These are phyloP conservation scores for Monomorium pharaonis DNA, from an alignment of 1,140 invertebrate genomes.

Conservation along the genomic window DNA sequence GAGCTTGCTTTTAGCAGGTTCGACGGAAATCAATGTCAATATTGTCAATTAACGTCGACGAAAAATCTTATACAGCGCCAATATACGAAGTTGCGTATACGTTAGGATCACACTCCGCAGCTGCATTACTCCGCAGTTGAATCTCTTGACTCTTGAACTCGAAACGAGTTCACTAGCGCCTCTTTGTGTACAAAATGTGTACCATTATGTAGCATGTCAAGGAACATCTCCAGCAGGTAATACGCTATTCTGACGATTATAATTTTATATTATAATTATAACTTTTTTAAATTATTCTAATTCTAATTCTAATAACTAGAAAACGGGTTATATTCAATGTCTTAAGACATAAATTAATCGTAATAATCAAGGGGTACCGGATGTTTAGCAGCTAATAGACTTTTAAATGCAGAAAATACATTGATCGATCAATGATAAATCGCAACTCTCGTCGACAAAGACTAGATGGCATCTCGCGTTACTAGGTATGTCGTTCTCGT, in stretches of 20 bases:
- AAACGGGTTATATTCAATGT: too few species aligned
- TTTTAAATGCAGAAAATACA: too few species aligned
- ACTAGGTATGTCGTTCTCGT: not conserved
- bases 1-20: not conserved
- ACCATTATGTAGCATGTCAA: not conserved
- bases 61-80: not conserved
- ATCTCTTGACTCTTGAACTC: not conserved
- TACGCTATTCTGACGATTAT: too few species aligned
- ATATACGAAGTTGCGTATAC: not conserved
- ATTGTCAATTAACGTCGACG: conserved; percentile 13
- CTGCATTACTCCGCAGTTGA: not conserved
- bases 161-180: not conserved
- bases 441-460: too few species aligned
- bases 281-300: too few species aligned
- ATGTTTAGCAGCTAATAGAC: too few species aligned
- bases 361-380: too few species aligned
- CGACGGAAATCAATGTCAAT: conserved; percentile 24
- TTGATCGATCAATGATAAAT: too few species aligned
- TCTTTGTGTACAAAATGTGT: not conserved
- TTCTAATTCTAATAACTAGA: too few species aligned
- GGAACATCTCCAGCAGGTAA: not conserved
- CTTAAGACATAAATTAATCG: too few species aligned
- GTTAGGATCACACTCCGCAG: not conserved
- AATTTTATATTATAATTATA: too few species aligned
- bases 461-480: not conserved